phyloP scores from a whole-genome alignment of 2,113 vertebrate species.

The Psilopsiagon aymara region DNA sequence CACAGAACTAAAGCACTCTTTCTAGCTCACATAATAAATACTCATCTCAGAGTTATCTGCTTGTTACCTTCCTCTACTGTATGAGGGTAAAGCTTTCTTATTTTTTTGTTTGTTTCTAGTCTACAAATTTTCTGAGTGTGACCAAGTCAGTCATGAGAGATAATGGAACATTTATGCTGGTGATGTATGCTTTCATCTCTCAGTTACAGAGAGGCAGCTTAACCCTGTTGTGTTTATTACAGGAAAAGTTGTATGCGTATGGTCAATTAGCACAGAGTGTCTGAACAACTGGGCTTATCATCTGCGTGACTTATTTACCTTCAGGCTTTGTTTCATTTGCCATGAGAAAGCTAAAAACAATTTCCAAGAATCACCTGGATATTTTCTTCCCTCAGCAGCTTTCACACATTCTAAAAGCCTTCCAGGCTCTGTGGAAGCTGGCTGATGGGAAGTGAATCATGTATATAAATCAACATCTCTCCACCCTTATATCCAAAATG shows the following conservation, averaged over 20 bases:
- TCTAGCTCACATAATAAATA: not conserved
- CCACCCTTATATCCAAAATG: conserved; percentile 37
- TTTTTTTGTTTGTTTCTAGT: not conserved
- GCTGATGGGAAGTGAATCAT: conserved; percentile 3
- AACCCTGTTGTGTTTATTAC: not conserved
- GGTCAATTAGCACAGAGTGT: not conserved
- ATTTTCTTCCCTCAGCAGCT: not conserved
- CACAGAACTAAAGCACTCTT: not conserved
- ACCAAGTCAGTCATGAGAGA: not conserved
- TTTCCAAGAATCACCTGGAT: not conserved
- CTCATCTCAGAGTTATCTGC: not conserved
- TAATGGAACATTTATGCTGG: fast-evolving
- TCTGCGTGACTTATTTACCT: not conserved
- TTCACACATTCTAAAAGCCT: not conserved
- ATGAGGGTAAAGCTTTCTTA: not conserved
- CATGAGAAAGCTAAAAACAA: not conserved
- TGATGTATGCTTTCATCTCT: not conserved
- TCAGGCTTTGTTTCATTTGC: not conserved
- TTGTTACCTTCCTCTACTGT: not conserved
- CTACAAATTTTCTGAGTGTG: not conserved
- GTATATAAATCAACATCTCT: conserved; percentile 42
- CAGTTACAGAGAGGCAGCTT: not conserved
- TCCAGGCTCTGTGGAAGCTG: not conserved
- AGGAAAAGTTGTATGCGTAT: not conserved
- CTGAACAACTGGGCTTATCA: fast-evolving